A percentile compares a stretch with the other conserved stretches of the same genome.
Evolutionary conservation across 2,113 vertebrate species (phyloP).

Genomic region (Eubucco bourcierii): DNA sequence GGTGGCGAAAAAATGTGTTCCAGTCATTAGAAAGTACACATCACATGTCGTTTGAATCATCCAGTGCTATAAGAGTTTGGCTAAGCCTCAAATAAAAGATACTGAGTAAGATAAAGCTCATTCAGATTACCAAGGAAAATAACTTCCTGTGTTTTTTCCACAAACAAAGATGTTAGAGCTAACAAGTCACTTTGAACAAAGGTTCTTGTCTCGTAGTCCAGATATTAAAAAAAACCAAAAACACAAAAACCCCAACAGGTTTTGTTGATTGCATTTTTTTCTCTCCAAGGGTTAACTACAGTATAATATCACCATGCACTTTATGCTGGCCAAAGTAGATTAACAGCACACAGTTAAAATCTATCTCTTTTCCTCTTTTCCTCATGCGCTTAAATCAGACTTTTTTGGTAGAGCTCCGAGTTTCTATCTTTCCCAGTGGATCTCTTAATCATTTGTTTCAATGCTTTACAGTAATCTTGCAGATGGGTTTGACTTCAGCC

Average conservation of each 20-base stretch:
- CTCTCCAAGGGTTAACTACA: background rate
- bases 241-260: no score
- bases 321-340: background rate
- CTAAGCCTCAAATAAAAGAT: constrained; percentile 26
- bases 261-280: background rate
- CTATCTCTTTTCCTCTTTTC: background rate
- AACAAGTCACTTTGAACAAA: constrained; percentile 6
- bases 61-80: background rate
- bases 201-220: background rate
- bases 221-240: constrained; percentile 22
- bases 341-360: background rate
- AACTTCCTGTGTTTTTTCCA: constrained; percentile 1
- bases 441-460: constrained; percentile 20
- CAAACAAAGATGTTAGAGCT: background rate
- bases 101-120: constrained; percentile 62
- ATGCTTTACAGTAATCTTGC: background rate
- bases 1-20: background rate
- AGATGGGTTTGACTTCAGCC: background rate
- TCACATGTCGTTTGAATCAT: constrained; percentile 51
- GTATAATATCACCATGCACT: background rate
- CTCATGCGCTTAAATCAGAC: background rate
- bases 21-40: background rate
- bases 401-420: constrained; percentile 3
- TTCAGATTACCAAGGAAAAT: constrained; percentile 43
- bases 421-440: background rate